These are phyloP conservation scores for Megalopta genalis DNA, from an alignment of 1,140 invertebrate genomes.

Conservation along the genomic window DNA sequence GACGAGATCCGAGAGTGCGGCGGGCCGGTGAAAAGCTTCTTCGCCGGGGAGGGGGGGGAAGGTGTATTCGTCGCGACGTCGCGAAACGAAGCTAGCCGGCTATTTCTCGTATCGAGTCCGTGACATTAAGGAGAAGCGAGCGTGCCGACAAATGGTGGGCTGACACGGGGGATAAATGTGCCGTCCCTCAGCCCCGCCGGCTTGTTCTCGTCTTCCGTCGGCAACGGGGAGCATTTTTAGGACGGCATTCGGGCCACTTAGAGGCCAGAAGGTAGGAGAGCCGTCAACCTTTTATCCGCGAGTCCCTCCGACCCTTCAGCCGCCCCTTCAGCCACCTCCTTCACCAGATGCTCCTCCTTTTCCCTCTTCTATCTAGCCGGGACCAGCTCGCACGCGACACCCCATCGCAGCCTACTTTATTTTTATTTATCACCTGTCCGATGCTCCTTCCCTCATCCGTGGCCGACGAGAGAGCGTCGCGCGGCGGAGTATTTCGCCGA, in stretches of 20 bases:
- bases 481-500: no score
- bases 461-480: no score
- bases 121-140: conserved; percentile 58
- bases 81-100: not conserved
- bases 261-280: conserved; percentile 52
- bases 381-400: not conserved
- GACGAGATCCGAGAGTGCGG: conserved; percentile 10
- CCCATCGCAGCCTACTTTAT: not conserved
- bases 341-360: not conserved
- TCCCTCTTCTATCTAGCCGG: not conserved
- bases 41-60: not conserved
- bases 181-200: not conserved
- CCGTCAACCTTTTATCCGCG: conserved; percentile 54
- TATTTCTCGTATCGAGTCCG: conserved; percentile 49
- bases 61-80: conserved; percentile 6
- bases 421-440: conserved; percentile 48
- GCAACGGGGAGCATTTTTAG: conserved; percentile 54
- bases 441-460: not conserved
- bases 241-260: conserved; percentile 51
- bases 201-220: conserved; percentile 24
- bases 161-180: conserved; percentile 52
- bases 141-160: conserved; percentile 47
- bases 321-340: not conserved
- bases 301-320: not conserved
- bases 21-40: not conserved